These are phyloP conservation scores for Stenolophus ochropezus DNA, from an alignment of 2,888 invertebrate genomes.

Conservation along the genomic window DNA sequence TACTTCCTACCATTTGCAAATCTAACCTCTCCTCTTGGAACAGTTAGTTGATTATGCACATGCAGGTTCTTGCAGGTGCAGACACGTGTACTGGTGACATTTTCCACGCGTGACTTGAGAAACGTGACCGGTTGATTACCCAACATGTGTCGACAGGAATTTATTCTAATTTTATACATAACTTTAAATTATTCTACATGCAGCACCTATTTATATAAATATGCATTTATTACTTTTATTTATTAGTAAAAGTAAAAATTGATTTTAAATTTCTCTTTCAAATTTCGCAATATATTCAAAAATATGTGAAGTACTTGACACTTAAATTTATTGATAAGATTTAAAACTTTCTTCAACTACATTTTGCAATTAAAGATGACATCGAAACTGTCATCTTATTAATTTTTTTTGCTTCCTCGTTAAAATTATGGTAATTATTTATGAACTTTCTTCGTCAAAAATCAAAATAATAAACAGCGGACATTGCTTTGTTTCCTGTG, in stretches of 20 bases:
- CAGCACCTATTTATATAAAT: no score
- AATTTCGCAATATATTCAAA: no score
- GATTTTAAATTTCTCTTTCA: no score
- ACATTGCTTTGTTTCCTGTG: neutral
- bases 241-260: no score
- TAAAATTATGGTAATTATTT: neutral
- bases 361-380: neutral
- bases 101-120: conserved; percentile 15
- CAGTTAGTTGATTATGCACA: neutral
- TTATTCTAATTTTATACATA: neutral
- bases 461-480: neutral
- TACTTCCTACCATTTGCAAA: neutral
- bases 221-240: no score
- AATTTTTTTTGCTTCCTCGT: neutral
- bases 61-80: conserved; percentile 6
- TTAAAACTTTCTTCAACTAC: neutral
- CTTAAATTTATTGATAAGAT: neutral
- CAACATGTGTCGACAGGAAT: neutral
- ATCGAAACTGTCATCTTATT: neutral
- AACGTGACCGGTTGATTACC: conserved; percentile 10
- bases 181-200: no score
- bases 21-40: neutral
- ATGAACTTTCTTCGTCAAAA: neutral
- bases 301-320: no score
- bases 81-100: conserved; percentile 23